phyloP scores from a whole-genome alignment of 2,797 vertebrate genomes.

The Schizopygopsis malacanthus region DNA sequence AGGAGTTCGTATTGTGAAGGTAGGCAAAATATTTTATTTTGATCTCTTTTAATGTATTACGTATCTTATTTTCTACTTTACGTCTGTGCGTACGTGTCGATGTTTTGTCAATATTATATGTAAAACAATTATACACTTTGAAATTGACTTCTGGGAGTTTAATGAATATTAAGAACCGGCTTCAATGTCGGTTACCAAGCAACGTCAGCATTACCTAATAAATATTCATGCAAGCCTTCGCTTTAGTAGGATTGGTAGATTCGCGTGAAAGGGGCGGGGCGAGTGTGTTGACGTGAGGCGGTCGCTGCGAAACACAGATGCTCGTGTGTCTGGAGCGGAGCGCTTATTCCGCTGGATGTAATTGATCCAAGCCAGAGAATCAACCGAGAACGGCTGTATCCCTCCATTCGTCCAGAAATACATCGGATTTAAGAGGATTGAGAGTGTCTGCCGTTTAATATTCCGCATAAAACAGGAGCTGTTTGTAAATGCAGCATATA shows the following conservation, averaged over 20 bases:
- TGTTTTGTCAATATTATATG: neutral
- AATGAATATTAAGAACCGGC: conserved; percentile 8
- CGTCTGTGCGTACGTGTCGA: neutral
- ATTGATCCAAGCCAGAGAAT: conserved; percentile 7
- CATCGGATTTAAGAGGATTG: conserved; percentile 1
- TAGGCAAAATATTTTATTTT: neutral
- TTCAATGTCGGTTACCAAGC: neutral
- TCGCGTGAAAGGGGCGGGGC: conserved; percentile 50
- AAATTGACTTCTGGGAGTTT: neutral
- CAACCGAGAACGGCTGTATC: neutral
- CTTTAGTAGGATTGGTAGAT: conserved; percentile 57
- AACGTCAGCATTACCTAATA: neutral
- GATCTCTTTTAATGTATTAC: neutral
- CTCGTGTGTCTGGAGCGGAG: conserved; percentile 39
- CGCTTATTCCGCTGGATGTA: conserved; percentile 34
- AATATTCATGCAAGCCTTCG: conserved; percentile 60
- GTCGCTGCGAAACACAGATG: conserved; percentile 54
- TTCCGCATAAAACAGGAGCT: conserved; percentile 58
- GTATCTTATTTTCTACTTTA: neutral
- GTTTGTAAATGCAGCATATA: conserved; percentile 67
- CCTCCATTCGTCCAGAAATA: neutral
- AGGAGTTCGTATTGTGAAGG: neutral
- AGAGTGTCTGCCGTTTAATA: conserved; percentile 61
- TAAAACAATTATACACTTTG: neutral
- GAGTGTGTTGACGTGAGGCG: conserved; percentile 62